Conservation (phyloP, 37 sponge, comb jelly and placozoan species). For the Haliclona indistincta region DNA sequence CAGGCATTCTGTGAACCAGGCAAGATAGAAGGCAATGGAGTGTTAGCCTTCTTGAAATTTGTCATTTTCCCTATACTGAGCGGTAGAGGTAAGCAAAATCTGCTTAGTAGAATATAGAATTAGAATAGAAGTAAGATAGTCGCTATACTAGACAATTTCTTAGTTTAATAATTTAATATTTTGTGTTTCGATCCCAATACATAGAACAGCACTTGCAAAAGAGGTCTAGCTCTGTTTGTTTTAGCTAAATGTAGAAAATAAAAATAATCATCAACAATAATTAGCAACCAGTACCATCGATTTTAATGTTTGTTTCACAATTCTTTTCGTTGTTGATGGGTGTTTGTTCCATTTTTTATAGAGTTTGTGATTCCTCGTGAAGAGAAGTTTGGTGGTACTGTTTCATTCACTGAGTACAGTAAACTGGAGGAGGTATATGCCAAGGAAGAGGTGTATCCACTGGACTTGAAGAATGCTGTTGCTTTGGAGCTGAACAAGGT, state of each 20-base stretch:
- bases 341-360: constrained; percentile 14
- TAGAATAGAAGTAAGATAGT: too few species aligned
- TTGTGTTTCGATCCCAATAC: too few species aligned
- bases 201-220: too few species aligned
- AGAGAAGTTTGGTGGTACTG: constrained; percentile 83
- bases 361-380: constrained; percentile 80
- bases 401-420: constrained; percentile 61
- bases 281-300: too few species aligned
- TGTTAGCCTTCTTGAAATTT: constrained; percentile 74
- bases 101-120: too few species aligned
- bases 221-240: too few species aligned
- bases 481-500: constrained; percentile 81
- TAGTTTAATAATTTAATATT: too few species aligned
- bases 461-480: constrained; percentile 93
- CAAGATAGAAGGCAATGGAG: constrained; percentile 83
- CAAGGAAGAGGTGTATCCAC: constrained; percentile 79
- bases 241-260: too few species aligned
- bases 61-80: constrained; percentile 81
- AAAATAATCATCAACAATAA: too few species aligned
- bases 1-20: constrained; percentile 96
- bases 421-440: constrained; percentile 78
- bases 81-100: constrained; percentile 45
- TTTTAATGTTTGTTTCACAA: too few species aligned
- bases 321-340: too few species aligned
- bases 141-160: too few species aligned